phyloP scores from a whole-genome alignment of 2,888 invertebrate genomes.

The Hypolimnas misippus region DNA sequence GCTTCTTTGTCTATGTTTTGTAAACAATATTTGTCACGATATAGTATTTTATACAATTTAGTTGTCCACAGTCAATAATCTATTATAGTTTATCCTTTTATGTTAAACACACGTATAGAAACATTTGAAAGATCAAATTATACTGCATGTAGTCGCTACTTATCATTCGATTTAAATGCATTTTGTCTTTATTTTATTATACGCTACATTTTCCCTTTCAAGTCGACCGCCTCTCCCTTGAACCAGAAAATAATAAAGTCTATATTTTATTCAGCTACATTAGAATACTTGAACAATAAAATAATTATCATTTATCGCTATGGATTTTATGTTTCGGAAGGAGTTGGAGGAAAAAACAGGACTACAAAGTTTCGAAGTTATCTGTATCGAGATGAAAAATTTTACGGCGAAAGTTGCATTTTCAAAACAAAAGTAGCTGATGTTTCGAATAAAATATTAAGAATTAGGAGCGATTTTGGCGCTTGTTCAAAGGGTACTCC shows the following conservation, averaged over 20 bases:
- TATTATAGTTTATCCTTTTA: no score
- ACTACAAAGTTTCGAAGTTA: constrained; percentile 49
- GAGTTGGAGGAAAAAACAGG: constrained; percentile 52
- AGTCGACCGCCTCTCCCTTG: constrained; percentile 27
- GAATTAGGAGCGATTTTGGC: not conserved
- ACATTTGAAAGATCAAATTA: no score
- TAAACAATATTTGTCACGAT: no score
- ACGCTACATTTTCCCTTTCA: not conserved
- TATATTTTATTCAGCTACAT: constrained; percentile 78
- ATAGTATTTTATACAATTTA: no score
- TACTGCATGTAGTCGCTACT: no score
- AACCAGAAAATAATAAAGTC: constrained; percentile 52
- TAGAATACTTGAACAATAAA: constrained; percentile 82
- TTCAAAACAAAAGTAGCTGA: not conserved
- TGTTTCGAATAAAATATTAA: not conserved
- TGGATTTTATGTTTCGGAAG: constrained; percentile 79
- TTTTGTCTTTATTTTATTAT: not conserved
- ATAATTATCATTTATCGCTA: constrained; percentile 81
- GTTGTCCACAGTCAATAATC: no score
- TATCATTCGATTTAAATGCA: no score
- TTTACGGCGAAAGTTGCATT: constrained; percentile 26
- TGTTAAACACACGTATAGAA: no score
- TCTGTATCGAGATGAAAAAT: constrained; percentile 13
- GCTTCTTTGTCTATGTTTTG: no score
- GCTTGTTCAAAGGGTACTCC: not conserved